Conservation (phyloP, 2,797 vertebrate species). For the Spizella passerina region DNA sequence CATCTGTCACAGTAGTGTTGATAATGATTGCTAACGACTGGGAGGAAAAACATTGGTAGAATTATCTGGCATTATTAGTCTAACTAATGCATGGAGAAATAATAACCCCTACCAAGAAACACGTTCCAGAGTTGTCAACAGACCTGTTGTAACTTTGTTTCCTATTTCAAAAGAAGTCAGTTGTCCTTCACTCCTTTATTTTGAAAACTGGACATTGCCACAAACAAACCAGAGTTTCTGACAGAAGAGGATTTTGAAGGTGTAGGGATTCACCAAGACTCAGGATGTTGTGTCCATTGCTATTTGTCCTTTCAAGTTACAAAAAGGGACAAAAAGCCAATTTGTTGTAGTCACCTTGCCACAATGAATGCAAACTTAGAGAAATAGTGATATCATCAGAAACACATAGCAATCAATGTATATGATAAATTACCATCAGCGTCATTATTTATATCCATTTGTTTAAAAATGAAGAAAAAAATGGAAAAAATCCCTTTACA, state of each 20-base stretch:
- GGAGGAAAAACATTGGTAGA: background rate
- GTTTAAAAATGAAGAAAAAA: background rate
- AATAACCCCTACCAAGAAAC: background rate
- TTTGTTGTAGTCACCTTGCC: background rate
- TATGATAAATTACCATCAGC: background rate
- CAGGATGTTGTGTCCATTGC: rapidly evolving
- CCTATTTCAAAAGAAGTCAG: background rate
- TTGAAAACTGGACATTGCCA: background rate
- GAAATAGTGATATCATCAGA: background rate
- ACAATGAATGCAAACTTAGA: background rate
- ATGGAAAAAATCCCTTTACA: background rate
- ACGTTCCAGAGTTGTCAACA: background rate
- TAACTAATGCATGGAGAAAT: background rate
- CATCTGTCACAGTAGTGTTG: background rate
- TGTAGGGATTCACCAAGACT: background rate
- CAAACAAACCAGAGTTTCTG: background rate
- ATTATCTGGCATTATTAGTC: background rate
- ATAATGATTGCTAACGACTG: background rate
- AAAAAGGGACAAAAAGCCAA: background rate
- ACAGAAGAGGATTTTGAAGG: background rate
- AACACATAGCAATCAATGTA: background rate
- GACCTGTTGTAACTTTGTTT: background rate
- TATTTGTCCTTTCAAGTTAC: background rate
- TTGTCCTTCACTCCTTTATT: background rate
- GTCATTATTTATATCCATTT: background rate